A percentile compares a stretch with the other conserved stretches of the same genome.
These are phyloP conservation scores for Gasteruption jaculator DNA, from an alignment of 2,888 invertebrate genomes.

Conservation along the genomic window DNA sequence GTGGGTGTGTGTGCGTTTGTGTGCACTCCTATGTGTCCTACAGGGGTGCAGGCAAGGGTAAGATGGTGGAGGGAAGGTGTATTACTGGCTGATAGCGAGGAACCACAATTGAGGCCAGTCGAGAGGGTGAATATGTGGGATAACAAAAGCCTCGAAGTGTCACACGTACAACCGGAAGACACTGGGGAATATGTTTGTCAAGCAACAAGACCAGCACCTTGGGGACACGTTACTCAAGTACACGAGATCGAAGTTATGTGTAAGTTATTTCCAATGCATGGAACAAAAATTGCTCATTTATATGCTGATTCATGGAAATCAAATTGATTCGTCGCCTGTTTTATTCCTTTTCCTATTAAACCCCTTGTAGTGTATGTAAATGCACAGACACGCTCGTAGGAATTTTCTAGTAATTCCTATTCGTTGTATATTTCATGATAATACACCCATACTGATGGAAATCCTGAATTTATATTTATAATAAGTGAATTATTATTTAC, in stretches of 20 bases:
- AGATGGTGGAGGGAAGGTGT: slow-evolving; percentile 43
- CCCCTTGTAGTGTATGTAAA: too few species aligned
- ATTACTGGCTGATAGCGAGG: slow-evolving; percentile 62
- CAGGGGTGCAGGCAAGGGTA: slow-evolving; percentile 34
- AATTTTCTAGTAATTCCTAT: too few species aligned
- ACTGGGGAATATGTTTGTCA: slow-evolving; percentile 68
- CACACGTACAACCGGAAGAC: slow-evolving; percentile 56
- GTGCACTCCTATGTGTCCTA: too few species aligned
- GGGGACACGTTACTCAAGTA: slow-evolving; percentile 66
- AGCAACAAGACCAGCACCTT: slow-evolving; percentile 62
- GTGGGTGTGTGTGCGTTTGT: too few species aligned
- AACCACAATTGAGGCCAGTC: slow-evolving; percentile 55
- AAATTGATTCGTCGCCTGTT: not conserved
- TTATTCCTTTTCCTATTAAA: not conserved
- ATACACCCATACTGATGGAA: too few species aligned
- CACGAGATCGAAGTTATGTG: slow-evolving; percentile 77
- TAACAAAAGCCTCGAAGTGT: slow-evolving; percentile 70
- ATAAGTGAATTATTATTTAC: too few species aligned
- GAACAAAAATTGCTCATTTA: not conserved
- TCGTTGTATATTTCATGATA: too few species aligned
- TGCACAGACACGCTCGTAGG: too few species aligned
- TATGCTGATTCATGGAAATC: not conserved
- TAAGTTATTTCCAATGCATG: slow-evolving; percentile 51
- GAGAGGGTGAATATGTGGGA: slow-evolving; percentile 58
- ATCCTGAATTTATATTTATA: too few species aligned